Evolutionary conservation across 2,113 vertebrate species (phyloP).

Genomic region (Speoplatyrhinus poulsoni): DNA sequence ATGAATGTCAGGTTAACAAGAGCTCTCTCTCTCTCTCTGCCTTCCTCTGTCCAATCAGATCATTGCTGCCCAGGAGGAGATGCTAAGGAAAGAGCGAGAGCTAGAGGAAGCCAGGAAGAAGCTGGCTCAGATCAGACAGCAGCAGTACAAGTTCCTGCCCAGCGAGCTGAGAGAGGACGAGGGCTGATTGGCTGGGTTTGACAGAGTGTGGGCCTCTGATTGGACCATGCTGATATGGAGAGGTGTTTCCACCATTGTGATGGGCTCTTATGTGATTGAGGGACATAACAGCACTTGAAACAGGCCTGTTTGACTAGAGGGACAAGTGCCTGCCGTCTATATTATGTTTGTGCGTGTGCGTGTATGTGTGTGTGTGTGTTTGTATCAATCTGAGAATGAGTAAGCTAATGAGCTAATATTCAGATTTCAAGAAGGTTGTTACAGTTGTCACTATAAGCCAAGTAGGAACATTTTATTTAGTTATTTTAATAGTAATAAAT

Average conservation of each 20-base stretch:
- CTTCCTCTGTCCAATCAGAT: conserved; percentile 77
- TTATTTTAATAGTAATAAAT: conserved; percentile 28
- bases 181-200: conserved; percentile 69
- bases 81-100: conserved; percentile 96
- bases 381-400: conserved; percentile 41
- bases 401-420: too few species aligned
- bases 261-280: conserved; percentile 44
- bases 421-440: conserved; percentile 39
- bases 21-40: too few species aligned
- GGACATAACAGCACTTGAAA: conserved; percentile 69
- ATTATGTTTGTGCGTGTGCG: conserved; percentile 10
- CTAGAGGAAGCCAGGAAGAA: conserved; percentile 97
- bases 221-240: conserved; percentile 26
- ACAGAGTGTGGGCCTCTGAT: conserved; percentile 12
- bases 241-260: conserved; percentile 28
- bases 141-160: conserved; percentile 98
- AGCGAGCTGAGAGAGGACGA: conserved; percentile 94
- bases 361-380: conserved; percentile 8
- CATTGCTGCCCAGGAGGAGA: conserved; percentile 98
- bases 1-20: too few species aligned
- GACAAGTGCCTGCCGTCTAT: conserved; percentile 68
- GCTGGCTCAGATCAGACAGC: conserved; percentile 96
- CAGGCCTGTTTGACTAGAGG: conserved; percentile 64
- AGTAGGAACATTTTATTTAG: conserved; percentile 29
- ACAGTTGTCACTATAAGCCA: conserved; percentile 37